These are phyloP conservation scores for Ophion slaviceki DNA, from an alignment of 2,888 invertebrate genomes.

Conservation along the genomic window DNA sequence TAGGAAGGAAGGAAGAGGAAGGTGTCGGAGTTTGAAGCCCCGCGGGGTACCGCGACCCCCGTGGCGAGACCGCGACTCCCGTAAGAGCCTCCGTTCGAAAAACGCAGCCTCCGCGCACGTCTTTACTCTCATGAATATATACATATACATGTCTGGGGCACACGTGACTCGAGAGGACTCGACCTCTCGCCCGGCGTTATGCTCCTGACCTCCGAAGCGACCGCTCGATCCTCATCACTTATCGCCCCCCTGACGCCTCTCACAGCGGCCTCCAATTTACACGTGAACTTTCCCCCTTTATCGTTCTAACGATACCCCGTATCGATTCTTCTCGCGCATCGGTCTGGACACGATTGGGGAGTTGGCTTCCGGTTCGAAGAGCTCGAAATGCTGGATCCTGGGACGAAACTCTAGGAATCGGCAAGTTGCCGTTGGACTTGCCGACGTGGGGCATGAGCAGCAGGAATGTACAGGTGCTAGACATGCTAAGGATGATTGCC, in stretches of 20 bases:
- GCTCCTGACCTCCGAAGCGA: conserved; percentile 59
- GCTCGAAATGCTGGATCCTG: not conserved
- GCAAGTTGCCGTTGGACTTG: not conserved
- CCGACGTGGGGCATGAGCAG: not conserved
- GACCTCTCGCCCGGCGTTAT: conserved; percentile 49
- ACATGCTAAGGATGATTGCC: not conserved
- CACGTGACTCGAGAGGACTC: conserved; percentile 54
- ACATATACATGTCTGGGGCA: not conserved
- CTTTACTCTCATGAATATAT: conserved; percentile 54
- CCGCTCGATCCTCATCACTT: conserved; percentile 62
- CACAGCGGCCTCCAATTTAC: conserved; percentile 60
- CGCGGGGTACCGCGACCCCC: conserved; percentile 81
- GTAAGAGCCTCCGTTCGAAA: conserved; percentile 82
- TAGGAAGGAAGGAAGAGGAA: conserved; percentile 45
- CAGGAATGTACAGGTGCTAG: not conserved
- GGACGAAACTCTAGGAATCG: not conserved
- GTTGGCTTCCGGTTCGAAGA: not conserved
- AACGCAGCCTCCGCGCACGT: conserved; percentile 76
- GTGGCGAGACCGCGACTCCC: conserved; percentile 82
- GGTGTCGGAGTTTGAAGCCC: conserved; percentile 63
- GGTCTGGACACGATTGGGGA: not conserved
- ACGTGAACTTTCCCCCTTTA: conserved; percentile 47
- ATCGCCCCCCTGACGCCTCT: conserved; percentile 26
- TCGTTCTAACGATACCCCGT: conserved; percentile 38
- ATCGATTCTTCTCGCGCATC: not conserved